Evolutionary conservation across 2,888 invertebrate species (phyloP), one percentile per base, ranked within the genome.

Genomic region (Abrostola tripartita): DNA sequence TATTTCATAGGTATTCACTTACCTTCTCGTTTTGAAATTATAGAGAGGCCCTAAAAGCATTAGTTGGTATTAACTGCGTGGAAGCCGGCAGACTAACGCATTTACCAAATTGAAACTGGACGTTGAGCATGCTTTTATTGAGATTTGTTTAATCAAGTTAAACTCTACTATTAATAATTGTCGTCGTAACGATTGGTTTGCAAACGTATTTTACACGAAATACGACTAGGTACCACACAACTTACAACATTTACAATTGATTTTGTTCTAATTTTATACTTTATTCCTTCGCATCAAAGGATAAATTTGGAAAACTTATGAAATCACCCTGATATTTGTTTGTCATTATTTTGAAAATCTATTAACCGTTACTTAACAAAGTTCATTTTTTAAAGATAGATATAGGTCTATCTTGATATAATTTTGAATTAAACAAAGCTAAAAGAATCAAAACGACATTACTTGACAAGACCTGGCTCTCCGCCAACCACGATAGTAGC

Each of bases 81-180:
- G 52, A 24, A 47, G 44, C 44, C 24, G 24, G 44, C 71, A 49
- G 53, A 57, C 49, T 11, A 54, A 56, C 55, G 35, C 58, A 70
- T 56, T 66, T 53, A 41, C 54, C 67, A 53, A 67, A 70, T 66
- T 72, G 69, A 59, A 69, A 60, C 44, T 38, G 24, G 44, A 47
- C 44, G 9, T 47, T 24, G 24, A 24, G 44, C 44, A 47, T 47
- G 14, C 44, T 47, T 47, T 24, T 47, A 47, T 47, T 47, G 24
- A 47, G 44, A 47, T 47, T 47, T 47, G 44, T 47, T 7, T 14
- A 47, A 47, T 47, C 24, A 24, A 47, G 14, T 47, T 24, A 47
- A 24, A 24, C 24, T 24, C 24, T 24, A 57, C 51, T 57, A 58
- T 36, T 44, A 52, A 44, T 36, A 52, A 52, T 11, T 10, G 35